Evolutionary conservation across 92 coral and sea anemone genomes (phyloP), one percentile per base, ranked within the genome.

Genomic region (Paragorgia papillata): DNA sequence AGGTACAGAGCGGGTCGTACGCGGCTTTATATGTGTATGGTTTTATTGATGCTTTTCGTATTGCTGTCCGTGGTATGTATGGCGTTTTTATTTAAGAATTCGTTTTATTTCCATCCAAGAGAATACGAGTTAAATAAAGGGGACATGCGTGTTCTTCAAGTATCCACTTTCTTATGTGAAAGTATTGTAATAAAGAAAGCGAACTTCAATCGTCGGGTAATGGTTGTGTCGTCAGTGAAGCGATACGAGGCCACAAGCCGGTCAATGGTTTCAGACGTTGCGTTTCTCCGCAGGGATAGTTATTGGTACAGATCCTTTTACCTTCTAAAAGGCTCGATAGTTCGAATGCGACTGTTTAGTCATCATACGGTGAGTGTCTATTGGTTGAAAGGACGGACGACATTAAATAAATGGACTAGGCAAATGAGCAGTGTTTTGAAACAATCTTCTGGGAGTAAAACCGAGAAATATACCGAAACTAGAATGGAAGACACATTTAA

Each of bases 331-430:
- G 63, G 32, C 2, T 51, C 78, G 6, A 17, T 21, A 33, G 78
- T 71, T 18, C 53, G 51, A 8, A 57, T 71, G 49, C 78, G 49
- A 35, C 50, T 71, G 33, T 37, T 34, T 19, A 71, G 78, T 35
- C 63, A 64, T 3, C 78, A 71, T 71, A 30, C 78, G 5, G 32
- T 71, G n/a, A 71, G 57, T 55, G 78, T 71, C 35, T 71, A 71
- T 25, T 71, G 78, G 78, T 39, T 71, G 25, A 71, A 71, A 71
- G 78, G 78, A 53, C 62, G 78, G 3, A 54, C n/a, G 50, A 71
- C n/a, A 15, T 53, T 71, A 37, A 64, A 53, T 33, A 54, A 71
- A 55, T 71, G 78, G 78, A 53, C 30, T 18, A 41, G 27, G 29
- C 50, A 71, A 53, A 71, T 71, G 63, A 71, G 21, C 7, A 55